phyloP scores from a whole-genome alignment of 2,888 invertebrate species.

The Gandaritis pyraliata region DNA sequence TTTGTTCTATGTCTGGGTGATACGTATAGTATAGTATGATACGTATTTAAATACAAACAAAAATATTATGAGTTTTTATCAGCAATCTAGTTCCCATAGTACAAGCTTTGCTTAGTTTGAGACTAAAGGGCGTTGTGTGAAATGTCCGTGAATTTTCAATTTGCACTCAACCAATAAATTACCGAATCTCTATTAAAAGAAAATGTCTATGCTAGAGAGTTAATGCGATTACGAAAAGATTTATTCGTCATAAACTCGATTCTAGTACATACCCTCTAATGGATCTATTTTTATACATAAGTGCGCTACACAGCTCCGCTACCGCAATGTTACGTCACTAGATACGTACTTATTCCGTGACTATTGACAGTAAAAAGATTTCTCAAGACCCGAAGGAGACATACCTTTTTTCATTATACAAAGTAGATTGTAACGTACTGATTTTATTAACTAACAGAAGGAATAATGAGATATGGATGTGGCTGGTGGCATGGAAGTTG shows the following conservation, averaged over 20 bases:
- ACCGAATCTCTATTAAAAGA: constrained; percentile 1
- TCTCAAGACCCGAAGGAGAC: constrained; percentile 38
- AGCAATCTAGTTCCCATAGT: too few relatives aligned
- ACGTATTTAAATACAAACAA: too few relatives aligned
- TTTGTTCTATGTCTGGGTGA: too few relatives aligned
- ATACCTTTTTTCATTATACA: constrained; percentile 40
- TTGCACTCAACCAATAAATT: neutral
- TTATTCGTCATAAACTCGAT: constrained; percentile 28
- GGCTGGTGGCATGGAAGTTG: neutral
- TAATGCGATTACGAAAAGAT: constrained; percentile 17
- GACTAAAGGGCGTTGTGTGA: too few relatives aligned
- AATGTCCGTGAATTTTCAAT: too few relatives aligned
- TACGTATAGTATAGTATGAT: too few relatives aligned
- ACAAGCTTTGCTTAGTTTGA: too few relatives aligned
- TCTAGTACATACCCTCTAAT: constrained; percentile 28
- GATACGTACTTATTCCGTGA: constrained; percentile 39
- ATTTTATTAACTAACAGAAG: constrained; percentile 30
- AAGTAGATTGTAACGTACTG: constrained; percentile 36
- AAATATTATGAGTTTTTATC: too few relatives aligned
- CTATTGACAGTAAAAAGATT: constrained; percentile 43
- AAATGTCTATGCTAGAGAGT: constrained; percentile 4
- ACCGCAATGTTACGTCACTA: constrained; percentile 40
- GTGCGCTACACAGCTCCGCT: constrained; percentile 31
- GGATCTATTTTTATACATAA: constrained; percentile 28
- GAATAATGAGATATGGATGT: neutral